Base-by-base conservation (phyloP, 2,888 invertebrate species). In the Nesidiocoris tenuis region DNA sequence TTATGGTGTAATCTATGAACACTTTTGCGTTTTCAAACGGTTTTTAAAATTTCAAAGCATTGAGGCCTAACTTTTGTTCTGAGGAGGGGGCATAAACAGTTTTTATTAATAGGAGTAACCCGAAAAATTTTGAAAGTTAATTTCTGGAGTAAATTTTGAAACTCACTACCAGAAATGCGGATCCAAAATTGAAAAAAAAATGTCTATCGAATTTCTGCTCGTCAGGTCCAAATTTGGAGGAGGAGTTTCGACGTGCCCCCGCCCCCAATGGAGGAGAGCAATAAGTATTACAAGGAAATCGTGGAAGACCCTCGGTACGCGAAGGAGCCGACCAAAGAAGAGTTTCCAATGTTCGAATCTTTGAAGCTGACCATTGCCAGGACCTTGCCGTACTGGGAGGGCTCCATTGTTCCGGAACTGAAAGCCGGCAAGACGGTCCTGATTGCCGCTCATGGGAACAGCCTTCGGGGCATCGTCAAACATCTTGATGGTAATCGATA, bases 361-460 rank as follows among this genome's bases (percentile, higher is more conserved):
- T 85, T 95, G 75, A 91, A 93, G 82, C 86, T 93, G 67, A 93
- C 93, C 1, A 92, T 93, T 83, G 89, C 89, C 78, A 87, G 95
- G 65, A 92, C 93, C 1, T 84, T 93, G 80, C 96, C 96, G 0
- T 94, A 91, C 82, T 96, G 95, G 91, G 92, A 94, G 83, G 85
- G 92, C 82, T 87, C 89, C 61, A 90, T 98, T 84, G 88, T 95
- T 81, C 89, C 95, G 77, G 87, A 94, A 86, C 87, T 95, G 79
- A 92, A 91, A 82, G 91, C 88, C 80, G 93, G 93, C 68, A 91
- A 92, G 82, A 88, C 85, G 24, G 89, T 95, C 71, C 87, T 95
- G 67, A 91, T 95, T 82, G 93, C 92, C 25, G 93, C 94, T 22
- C 95, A 95, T 82, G 94, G 94, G 64, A 94, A 94, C 83, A 93